Evolutionary conservation across 2,113 vertebrate genomes (phyloP).

Genomic region (Rhombomys opimus): DNA sequence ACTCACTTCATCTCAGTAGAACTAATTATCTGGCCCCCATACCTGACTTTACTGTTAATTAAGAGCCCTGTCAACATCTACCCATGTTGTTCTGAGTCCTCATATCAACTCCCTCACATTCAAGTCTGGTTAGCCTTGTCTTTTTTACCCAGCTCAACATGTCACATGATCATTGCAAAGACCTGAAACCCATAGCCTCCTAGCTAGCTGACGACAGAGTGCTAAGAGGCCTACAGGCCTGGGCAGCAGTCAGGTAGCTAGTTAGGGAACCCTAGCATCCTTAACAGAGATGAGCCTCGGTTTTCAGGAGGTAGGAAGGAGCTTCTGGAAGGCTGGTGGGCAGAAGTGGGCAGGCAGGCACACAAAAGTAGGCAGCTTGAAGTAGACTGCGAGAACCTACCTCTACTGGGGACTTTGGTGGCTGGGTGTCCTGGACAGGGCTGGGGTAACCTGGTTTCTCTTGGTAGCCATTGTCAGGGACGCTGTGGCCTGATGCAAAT

Average conservation of each 20-base stretch:
- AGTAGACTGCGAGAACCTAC: neutral
- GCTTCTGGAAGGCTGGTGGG: neutral
- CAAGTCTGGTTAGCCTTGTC: neutral
- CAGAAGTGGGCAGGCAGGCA: neutral
- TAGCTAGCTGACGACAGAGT: neutral
- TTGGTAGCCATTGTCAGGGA: slow-evolving; percentile 17
- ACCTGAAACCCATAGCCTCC: neutral
- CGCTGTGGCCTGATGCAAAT: neutral
- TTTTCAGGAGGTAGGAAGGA: neutral
- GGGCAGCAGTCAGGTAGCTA: neutral
- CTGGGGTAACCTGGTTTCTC: neutral
- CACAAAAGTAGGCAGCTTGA: neutral
- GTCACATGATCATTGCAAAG: neutral
- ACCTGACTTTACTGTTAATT: neutral
- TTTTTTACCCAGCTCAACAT: neutral
- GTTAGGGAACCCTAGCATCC: neutral
- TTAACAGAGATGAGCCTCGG: neutral
- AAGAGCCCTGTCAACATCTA: neutral
- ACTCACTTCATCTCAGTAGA: neutral
- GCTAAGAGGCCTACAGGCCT: neutral
- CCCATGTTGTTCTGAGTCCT: neutral
- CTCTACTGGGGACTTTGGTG: neutral
- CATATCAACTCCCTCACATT: neutral
- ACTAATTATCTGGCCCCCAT: neutral
- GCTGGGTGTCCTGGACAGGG: slow-evolving; percentile 73